These are phyloP conservation scores for Brevimyrus niger DNA, from an alignment of 2,113 vertebrate species.

Conservation along the genomic window DNA sequence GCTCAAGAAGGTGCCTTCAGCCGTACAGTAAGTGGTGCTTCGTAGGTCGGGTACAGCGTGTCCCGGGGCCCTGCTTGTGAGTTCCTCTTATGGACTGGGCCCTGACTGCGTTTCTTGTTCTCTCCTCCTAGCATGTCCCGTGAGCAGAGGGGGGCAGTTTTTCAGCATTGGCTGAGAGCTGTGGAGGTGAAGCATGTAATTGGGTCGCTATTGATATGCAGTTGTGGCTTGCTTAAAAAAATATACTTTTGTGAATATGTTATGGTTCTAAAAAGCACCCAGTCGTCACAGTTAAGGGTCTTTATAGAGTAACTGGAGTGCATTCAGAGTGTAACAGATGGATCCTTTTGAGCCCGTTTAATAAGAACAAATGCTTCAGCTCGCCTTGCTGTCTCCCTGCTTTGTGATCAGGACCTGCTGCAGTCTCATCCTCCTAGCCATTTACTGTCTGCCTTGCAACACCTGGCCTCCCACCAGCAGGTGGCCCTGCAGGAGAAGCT, in stretches of 20 bases:
- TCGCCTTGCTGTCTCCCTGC: background rate
- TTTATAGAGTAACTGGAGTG: background rate
- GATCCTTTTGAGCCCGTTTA: background rate
- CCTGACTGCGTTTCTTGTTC: background rate
- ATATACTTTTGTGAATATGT: background rate
- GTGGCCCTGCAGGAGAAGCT: conserved; percentile 56
- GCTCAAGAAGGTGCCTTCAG: conserved; percentile 31
- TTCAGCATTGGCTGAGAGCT: conserved; percentile 68
- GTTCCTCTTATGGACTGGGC: background rate
- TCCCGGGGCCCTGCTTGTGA: background rate
- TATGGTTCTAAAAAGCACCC: background rate
- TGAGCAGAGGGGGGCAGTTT: conserved; percentile 56
- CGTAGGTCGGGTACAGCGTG: background rate
- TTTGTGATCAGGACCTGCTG: conserved; percentile 56
- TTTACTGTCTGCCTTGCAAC: conserved; percentile 63
- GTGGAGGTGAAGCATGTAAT: conserved; percentile 59
- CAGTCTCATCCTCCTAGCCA: conserved; percentile 63
- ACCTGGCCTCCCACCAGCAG: conserved; percentile 63
- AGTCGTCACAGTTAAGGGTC: background rate
- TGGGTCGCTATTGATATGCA: background rate
- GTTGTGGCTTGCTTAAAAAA: background rate
- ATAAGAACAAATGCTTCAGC: background rate
- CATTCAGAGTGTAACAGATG: background rate
- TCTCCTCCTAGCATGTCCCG: conserved; percentile 38
- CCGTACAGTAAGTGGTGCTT: conserved; percentile 42